Conservation (phyloP, 2,113 vertebrate genomes). For the Cyphomyrus plagiostoma region DNA sequence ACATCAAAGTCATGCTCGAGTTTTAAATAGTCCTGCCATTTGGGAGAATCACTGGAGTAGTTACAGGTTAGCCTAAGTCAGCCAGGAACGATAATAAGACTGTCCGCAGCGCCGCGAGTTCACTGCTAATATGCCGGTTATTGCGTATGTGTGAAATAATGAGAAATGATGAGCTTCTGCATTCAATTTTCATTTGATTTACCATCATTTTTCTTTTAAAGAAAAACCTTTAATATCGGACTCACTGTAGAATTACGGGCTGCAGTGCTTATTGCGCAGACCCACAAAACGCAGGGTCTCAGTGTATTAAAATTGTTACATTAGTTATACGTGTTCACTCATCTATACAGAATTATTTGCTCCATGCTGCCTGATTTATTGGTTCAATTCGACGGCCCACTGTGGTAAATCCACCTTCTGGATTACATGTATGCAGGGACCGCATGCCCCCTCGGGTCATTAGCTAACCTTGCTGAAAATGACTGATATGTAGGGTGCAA, state of each 20-base stretch:
- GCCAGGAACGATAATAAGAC: not conserved
- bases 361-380: not conserved
- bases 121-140: not conserved
- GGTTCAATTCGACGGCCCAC: not conserved
- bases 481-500: not conserved
- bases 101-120: not conserved
- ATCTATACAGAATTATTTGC: not conserved
- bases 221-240: not conserved
- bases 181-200: not conserved
- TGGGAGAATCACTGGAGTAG: not conserved
- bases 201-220: not conserved
- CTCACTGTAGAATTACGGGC: not conserved
- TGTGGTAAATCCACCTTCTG: not conserved
- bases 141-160: not conserved
- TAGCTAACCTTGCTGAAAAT: not conserved
- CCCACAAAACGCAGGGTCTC: not conserved
- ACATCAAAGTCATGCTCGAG: constrained; percentile 28
- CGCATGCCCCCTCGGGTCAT: not conserved
- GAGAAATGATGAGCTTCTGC: not conserved
- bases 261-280: not conserved
- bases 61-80: not conserved
- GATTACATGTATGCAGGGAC: not conserved
- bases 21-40: constrained; percentile 24
- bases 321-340: not conserved
- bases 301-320: not conserved